phyloP scores from a whole-genome alignment of 1,140 invertebrate species.

The Nylanderia fulva region DNA sequence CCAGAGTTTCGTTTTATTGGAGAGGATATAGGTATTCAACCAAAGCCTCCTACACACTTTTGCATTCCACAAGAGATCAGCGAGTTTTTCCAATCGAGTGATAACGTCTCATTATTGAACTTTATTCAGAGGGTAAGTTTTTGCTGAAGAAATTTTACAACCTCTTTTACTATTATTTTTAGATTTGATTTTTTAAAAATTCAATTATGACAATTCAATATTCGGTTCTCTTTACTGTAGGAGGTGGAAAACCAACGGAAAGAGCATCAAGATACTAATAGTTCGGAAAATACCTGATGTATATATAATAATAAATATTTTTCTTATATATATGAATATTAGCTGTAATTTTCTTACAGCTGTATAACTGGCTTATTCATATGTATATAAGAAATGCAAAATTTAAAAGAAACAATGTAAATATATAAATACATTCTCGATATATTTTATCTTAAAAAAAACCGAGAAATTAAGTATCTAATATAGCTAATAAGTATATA shows the following conservation, averaged over 20 bases:
- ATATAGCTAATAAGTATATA: constrained; percentile 35
- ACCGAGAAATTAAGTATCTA: constrained; percentile 24
- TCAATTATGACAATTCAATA: background rate
- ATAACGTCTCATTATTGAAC: constrained; percentile 77
- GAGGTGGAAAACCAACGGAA: constrained; percentile 80
- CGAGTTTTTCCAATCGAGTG: constrained; percentile 81
- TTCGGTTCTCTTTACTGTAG: constrained; percentile 70
- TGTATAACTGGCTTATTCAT: background rate
- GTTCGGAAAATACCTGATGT: constrained; percentile 40
- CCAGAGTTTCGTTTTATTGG: constrained; percentile 86
- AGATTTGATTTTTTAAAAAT: background rate
- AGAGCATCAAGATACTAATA: constrained; percentile 40
- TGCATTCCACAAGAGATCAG: constrained; percentile 85
- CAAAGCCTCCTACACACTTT: constrained; percentile 81
- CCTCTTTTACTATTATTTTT: background rate
- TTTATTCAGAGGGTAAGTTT: constrained; percentile 78
- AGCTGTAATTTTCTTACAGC: background rate
- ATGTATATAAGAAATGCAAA: constrained; percentile 16
- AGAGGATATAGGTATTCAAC: constrained; percentile 86
- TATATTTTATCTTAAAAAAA: constrained; percentile 14
- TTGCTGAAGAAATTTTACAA: background rate
- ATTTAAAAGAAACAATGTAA: constrained; percentile 18
- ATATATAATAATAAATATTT: constrained; percentile 34
- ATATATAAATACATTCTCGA: background rate
- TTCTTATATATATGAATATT: constrained; percentile 35